Conservation (phyloP, 2,888 invertebrate species). For the Pandemis heparana region DNA sequence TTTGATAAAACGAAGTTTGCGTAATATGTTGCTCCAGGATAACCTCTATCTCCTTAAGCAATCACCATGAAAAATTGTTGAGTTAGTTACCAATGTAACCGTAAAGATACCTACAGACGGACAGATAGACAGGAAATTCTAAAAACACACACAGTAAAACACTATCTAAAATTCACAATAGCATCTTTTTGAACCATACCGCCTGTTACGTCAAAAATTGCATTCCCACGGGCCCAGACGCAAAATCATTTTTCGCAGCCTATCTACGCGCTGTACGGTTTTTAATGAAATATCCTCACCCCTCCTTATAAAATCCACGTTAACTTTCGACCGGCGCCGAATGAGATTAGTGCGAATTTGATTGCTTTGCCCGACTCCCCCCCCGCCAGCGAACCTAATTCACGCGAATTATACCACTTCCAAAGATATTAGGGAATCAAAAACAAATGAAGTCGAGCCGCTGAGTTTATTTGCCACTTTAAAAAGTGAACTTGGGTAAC, state of each 20-base stretch:
- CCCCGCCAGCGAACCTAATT: slow-evolving; percentile 4
- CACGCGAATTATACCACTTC: slow-evolving; percentile 18
- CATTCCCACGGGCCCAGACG: not conserved
- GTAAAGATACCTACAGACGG: no score
- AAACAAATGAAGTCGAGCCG: slow-evolving; percentile 26
- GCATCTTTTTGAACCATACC: not conserved
- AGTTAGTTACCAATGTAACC: no score
- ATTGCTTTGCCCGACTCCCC: slow-evolving; percentile 22
- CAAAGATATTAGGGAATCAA: slow-evolving; percentile 19
- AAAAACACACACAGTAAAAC: no score
- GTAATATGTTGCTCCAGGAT: no score
- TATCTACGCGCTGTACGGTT: slow-evolving; percentile 6
- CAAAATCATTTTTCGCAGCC: slow-evolving; percentile 19
- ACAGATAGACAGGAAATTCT: no score
- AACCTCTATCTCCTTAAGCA: no score
- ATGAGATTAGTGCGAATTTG: slow-evolving; percentile 41
- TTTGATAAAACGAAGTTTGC: no score
- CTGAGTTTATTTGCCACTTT: slow-evolving; percentile 12
- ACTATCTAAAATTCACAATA: no score
- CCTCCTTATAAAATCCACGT: slow-evolving; percentile 33
- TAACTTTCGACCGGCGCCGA: slow-evolving; percentile 32
- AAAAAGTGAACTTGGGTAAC: not conserved
- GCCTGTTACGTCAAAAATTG: not conserved
- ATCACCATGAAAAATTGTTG: no score
- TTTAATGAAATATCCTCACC: slow-evolving; percentile 37